Base-by-base conservation (phyloP, 2,113 vertebrate genomes). In the Tyto alba region DNA sequence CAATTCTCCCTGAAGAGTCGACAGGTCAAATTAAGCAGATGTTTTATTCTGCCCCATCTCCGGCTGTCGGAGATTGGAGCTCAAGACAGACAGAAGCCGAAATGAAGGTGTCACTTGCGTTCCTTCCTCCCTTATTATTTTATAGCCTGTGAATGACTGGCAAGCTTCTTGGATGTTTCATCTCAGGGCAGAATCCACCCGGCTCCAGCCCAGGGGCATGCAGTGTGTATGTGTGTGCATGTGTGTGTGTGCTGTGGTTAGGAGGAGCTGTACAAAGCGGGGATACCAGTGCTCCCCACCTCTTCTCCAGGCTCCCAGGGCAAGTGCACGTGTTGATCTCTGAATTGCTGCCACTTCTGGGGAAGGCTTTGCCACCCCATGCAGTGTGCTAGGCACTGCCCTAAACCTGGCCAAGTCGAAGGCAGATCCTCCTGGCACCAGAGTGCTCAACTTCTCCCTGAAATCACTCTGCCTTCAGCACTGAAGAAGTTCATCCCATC, bases 21-120 rank as follows among this genome's bases (percentile, higher is more conserved):
- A 94, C 90, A 93, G 95, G 95, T 93, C 81, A 82, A 20, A 93
- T 85, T 71, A 50, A 94, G 95, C 91, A 92, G 95, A 56, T 90
- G 85, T 89, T 90, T 52, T 15, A 59, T 78, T 73, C 91, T 59
- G 93, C 77, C 88, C 84, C 11, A 1, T 47, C 82, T 36, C 32
- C 2, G 64, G 29, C 78, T 87, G 95, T 43, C 11, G 15, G 45
- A n/a, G 75, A 53, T 30, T 0, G 6, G 6, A 43, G 59, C 1
- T 0, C 34, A 5, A 14, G 38, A 26, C 0, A 22, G 57, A 13
- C 67, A 8, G 72, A 4, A 48, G 64, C 71, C 87, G 81, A 40
- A 69, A 10, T 3, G 57, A 79, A 69, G 67, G 55, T 14, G n/a
- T 43, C 4, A 3, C 62, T 50, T 67, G 4, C 60, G 74, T 62